These are phyloP conservation scores for Cettia cetti DNA, from an alignment of 2,113 vertebrate species.

Conservation along the genomic window DNA sequence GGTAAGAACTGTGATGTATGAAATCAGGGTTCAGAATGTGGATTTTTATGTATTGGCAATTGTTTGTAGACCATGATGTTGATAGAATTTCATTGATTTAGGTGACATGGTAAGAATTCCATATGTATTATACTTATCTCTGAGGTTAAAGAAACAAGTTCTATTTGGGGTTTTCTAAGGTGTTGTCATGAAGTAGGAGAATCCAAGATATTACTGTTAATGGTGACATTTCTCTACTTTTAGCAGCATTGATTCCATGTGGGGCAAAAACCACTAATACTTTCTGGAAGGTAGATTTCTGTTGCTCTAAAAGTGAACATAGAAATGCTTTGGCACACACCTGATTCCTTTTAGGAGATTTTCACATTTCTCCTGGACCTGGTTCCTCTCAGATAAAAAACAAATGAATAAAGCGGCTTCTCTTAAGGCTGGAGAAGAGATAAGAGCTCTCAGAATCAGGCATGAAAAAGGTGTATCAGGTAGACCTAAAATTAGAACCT, in stretches of 20 bases:
- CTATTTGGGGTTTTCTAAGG: background rate
- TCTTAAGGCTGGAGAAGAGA: background rate
- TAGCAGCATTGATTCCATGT: rapidly evolving
- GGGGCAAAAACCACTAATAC: background rate
- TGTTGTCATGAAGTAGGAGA: background rate
- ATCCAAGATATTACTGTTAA: background rate
- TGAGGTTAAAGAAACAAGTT: background rate
- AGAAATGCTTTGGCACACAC: background rate
- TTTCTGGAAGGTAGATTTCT: background rate
- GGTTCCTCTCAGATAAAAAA: background rate
- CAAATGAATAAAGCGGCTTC: background rate
- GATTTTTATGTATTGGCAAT: background rate
- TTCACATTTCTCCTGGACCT: background rate
- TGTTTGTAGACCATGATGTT: background rate
- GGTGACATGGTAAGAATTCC: background rate
- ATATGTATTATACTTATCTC: background rate
- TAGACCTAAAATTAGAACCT: background rate
- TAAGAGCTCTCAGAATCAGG: background rate
- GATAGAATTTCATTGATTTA: background rate
- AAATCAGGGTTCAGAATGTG: background rate
- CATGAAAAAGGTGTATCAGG: background rate
- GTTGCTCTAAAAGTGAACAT: background rate
- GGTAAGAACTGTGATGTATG: background rate
- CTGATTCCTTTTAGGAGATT: background rate
- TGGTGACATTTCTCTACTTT: background rate